These are phyloP conservation scores for Menidia beryllina DNA, from an alignment of 2,113 vertebrate genomes.

Conservation along the genomic window DNA sequence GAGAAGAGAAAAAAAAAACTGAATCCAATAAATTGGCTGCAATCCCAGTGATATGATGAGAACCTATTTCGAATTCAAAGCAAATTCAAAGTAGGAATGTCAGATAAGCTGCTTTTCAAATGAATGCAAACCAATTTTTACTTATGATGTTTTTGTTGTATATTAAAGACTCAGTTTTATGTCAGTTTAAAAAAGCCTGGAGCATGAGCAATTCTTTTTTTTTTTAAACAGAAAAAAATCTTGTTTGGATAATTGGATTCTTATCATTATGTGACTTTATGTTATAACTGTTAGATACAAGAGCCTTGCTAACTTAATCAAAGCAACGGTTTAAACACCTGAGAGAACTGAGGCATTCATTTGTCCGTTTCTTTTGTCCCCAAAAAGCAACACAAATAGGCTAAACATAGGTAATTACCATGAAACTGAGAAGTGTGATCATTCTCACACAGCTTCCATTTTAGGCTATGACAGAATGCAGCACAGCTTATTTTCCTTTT, in stretches of 20 bases:
- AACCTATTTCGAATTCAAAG: constrained; percentile 75
- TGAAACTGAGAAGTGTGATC: constrained; percentile 16
- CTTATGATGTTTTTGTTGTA: constrained; percentile 72
- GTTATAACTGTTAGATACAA: constrained; percentile 26
- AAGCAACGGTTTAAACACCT: neutral
- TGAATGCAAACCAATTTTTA: constrained; percentile 77
- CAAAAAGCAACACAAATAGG: constrained; percentile 11
- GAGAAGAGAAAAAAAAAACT: constrained; percentile 11
- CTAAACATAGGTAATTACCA: constrained; percentile 5
- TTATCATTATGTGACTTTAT: constrained; percentile 56
- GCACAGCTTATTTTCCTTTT: constrained; percentile 14
- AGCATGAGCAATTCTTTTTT: too few species aligned
- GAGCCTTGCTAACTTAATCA: neutral
- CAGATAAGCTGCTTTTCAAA: constrained; percentile 73
- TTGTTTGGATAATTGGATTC: constrained; percentile 57
- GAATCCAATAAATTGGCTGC: constrained; percentile 78
- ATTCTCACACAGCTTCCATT: constrained; percentile 12
- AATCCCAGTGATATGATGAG: constrained; percentile 73
- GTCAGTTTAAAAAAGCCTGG: constrained; percentile 58
- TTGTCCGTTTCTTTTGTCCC: neutral
- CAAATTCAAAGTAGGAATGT: constrained; percentile 75
- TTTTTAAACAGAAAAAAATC: too few species aligned
- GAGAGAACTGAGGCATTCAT: too few species aligned
- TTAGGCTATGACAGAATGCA: constrained; percentile 12
- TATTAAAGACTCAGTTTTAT: constrained; percentile 49